A percentile compares a stretch with the other conserved stretches of the same genome.
Conservation (phyloP, 2,113 vertebrate genomes). For the Centropus unirufus region DNA sequence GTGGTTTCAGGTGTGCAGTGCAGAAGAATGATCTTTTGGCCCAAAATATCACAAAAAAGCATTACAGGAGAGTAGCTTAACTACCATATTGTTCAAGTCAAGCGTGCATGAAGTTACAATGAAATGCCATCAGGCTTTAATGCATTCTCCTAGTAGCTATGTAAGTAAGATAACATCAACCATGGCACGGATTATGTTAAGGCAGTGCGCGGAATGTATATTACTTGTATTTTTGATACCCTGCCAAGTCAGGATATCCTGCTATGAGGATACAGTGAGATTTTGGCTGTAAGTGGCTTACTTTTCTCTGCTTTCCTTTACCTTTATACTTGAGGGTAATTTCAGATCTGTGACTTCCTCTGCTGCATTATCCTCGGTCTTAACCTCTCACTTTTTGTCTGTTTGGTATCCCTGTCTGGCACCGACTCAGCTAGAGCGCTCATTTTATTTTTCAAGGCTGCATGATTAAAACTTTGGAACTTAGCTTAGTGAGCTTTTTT, state of each 20-base stretch:
- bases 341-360: neutral
- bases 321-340: neutral
- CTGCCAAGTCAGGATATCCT: conserved; percentile 42
- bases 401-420: neutral
- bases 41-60: neutral
- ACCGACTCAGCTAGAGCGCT: neutral
- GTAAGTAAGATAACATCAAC: conserved; percentile 27
- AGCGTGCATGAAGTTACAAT: neutral
- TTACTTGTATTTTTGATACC: conserved; percentile 25
- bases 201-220: neutral
- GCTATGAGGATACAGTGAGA: conserved; percentile 5
- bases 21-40: neutral
- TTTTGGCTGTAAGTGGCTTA: neutral
- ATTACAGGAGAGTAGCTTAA: neutral
- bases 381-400: neutral
- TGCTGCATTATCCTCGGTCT: neutral
- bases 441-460: neutral
- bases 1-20: neutral
- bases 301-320: conserved; percentile 14
- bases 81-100: neutral
- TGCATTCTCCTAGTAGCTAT: conserved; percentile 15
- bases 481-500: neutral
- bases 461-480: neutral
- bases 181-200: conserved; percentile 23
- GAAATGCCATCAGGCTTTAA: conserved; percentile 51